These are phyloP conservation scores for Pyrrhia umbra DNA, from an alignment of 2,888 invertebrate species.

Conservation along the genomic window DNA sequence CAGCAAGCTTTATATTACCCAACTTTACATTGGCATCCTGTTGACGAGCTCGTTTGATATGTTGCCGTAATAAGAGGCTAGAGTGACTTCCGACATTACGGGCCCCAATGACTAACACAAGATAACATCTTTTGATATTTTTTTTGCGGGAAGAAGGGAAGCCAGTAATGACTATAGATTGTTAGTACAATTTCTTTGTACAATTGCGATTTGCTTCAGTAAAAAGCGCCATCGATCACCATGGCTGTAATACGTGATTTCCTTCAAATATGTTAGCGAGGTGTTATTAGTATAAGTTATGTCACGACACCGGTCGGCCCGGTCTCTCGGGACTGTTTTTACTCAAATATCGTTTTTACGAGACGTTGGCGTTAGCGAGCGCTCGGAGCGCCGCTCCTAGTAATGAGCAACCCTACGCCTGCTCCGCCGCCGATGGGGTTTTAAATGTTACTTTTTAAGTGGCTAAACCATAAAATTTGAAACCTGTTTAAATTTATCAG, in stretches of 20 bases:
- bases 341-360: slow-evolving; percentile 75
- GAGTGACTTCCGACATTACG: slow-evolving; percentile 24
- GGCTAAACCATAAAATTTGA: slow-evolving; percentile 50
- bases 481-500: slow-evolving; percentile 50
- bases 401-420: slow-evolving; percentile 71
- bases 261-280: slow-evolving; percentile 72
- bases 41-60: slow-evolving; percentile 35
- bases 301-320: slow-evolving; percentile 63
- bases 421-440: slow-evolving; percentile 43
- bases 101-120: slow-evolving; percentile 19
- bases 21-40: slow-evolving; percentile 33
- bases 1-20: slow-evolving; percentile 34
- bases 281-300: slow-evolving; percentile 66
- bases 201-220: slow-evolving; percentile 29
- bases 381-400: slow-evolving; percentile 34
- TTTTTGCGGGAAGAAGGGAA: slow-evolving; percentile 17
- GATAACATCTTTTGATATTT: slow-evolving; percentile 33
- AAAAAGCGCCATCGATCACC: slow-evolving; percentile 38
- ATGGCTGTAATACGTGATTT: slow-evolving; percentile 69
- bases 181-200: slow-evolving; percentile 37
- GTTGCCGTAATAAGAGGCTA: slow-evolving; percentile 28
- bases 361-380: slow-evolving; percentile 52
- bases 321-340: slow-evolving; percentile 72
- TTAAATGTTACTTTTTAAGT: slow-evolving; percentile 59
- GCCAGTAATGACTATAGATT: slow-evolving; percentile 33